Evolutionary conservation across 2,888 invertebrate genomes (phyloP), one percentile per base, ranked within the genome.

Genomic region (Desoria tigrina): DNA sequence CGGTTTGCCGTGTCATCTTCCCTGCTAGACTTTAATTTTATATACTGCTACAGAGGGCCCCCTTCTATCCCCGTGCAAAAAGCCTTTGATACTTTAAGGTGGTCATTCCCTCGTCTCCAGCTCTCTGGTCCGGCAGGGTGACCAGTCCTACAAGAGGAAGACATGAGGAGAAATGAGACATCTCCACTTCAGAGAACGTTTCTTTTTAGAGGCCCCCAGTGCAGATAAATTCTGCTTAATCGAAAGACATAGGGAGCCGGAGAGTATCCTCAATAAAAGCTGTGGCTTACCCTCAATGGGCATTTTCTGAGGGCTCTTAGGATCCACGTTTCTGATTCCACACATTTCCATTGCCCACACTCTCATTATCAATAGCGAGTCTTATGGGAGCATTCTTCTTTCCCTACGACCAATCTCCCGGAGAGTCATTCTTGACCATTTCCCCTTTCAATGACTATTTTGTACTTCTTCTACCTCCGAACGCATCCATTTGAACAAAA

Each of bases 211-310:
- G 74, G 67, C 72, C 76, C 76, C 70, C 60, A 67, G 76, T 70
- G 73, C 67, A 74, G 74, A 76, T 76, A 76, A 76, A 76, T 76
- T 76, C 72, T 74, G 68, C 72, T 76, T 76, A 76, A 76, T 76
- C 76, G 76, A 74, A 74, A 76, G 72, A 73, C 73, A 71, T 73
- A 72, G 64, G 58, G 58, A 64, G 59, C 54, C 24, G 56, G 66
- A 63, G 64, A 73, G 64, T 61, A 66, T 58, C 65, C 66, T 67
- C 73, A 76, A 76, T 76, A 76, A 76, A 76, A 73, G 70, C 67
- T 72, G 71, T 61, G 64, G 68, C 67, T 66, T 66, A 58, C 62
- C 50, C 65, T 64, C 57, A 61, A 68, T 63, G 59, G 64, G 59
- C 54, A 37, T 57, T 57, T 57, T 61, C 27, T 58, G 56, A 27